These are phyloP conservation scores for Allygus modestus DNA, from an alignment of 2,888 invertebrate species.

Conservation along the genomic window DNA sequence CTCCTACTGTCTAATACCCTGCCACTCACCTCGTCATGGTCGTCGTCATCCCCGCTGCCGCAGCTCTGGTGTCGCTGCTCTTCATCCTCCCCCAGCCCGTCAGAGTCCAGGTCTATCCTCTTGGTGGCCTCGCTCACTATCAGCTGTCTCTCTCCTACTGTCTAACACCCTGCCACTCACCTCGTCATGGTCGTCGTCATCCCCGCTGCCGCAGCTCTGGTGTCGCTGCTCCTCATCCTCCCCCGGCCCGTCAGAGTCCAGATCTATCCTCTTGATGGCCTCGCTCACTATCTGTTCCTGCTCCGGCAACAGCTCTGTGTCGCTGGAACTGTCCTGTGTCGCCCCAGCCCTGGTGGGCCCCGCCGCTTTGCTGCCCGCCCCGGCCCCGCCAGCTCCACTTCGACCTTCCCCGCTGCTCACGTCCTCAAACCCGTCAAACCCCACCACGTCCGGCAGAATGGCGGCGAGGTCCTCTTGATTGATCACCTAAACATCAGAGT, in stretches of 20 bases:
- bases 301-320: constrained; percentile 84
- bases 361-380: constrained; percentile 52
- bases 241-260: constrained; percentile 74
- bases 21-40: constrained; percentile 61
- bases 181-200: constrained; percentile 75
- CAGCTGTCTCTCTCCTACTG: constrained; percentile 75
- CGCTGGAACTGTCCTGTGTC: constrained; percentile 78
- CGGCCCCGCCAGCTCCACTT: constrained; percentile 72
- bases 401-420: constrained; percentile 76
- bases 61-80: constrained; percentile 76
- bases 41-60: constrained; percentile 83
- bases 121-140: constrained; percentile 88
- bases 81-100: constrained; percentile 61
- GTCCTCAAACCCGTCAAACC: constrained; percentile 80
- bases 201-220: constrained; percentile 85
- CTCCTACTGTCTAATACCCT: no score
- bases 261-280: constrained; percentile 82
- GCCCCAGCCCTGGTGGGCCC: constrained; percentile 28
- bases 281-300: constrained; percentile 82
- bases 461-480: constrained; percentile 89
- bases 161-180: no score
- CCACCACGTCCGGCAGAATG: constrained; percentile 82
- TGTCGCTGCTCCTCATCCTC: constrained; percentile 61
- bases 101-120: constrained; percentile 78
- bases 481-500: constrained; percentile 78